phyloP scores from a whole-genome alignment of 2,113 vertebrate species.

The Dinomys branickii region DNA sequence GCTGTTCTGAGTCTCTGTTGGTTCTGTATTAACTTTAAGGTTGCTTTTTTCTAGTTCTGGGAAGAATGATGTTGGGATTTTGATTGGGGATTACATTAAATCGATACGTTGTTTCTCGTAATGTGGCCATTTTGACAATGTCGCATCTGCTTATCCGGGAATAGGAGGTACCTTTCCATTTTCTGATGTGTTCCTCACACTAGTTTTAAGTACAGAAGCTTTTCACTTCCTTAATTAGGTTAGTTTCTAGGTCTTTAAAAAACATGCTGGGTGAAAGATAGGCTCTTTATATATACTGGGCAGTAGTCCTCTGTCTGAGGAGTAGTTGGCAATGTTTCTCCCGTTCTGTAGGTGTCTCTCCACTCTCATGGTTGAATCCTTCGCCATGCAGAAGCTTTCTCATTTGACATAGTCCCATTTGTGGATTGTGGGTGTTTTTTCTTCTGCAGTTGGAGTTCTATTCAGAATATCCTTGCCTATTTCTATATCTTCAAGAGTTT shows the following conservation, averaged over 20 bases:
- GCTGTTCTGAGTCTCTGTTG: background rate
- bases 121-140: too few species aligned
- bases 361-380: background rate
- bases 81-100: background rate
- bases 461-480: too few species aligned
- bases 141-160: too few species aligned
- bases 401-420: background rate
- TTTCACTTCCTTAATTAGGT: background rate
- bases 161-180: background rate
- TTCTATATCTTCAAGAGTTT: too few species aligned
- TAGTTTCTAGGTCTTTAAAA: background rate
- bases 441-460: background rate
- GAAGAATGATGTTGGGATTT: background rate
- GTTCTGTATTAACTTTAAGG: background rate
- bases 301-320: background rate
- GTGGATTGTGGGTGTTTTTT: background rate
- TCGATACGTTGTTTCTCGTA: background rate
- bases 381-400: background rate
- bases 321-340: background rate
- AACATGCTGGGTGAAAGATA: background rate
- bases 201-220: background rate
- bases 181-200: background rate
- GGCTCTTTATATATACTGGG: background rate
- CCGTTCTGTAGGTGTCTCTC: background rate
- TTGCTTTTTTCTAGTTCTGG: background rate